Base-by-base conservation (phyloP, 2,797 vertebrate species). In the Kryptopterus vitreolus region DNA sequence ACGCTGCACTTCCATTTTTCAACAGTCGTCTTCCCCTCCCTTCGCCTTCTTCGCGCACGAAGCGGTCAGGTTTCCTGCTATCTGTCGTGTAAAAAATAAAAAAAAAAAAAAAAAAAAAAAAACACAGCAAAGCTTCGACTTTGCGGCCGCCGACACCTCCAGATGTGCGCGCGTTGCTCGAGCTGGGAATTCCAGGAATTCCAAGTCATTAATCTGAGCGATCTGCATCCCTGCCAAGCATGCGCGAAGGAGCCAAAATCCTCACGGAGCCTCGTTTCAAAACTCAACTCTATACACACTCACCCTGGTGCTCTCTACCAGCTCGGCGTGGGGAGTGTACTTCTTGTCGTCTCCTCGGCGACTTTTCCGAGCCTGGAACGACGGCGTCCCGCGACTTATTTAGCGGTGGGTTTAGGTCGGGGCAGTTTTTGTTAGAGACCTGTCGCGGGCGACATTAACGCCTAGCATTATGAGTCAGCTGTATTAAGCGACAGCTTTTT, bases 131-230 rank as follows among this genome's bases (percentile, higher is more conserved):
- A 69, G 79, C 80, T 68, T 29, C 29, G 71, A 70, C 70, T 87
- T 84, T 86, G 83, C 73, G 84, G 80, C 76, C 59, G 82, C 81
- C 82, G 77, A 83, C 82, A 88, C 76, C 78, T 85, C 79, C 73
- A 81, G 82, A 86, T 85, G 75, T 81, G 78, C 61, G 83, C 86
- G 88, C 83, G 87, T 89, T 93, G 89, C 93, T 89, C 90, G 86
- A 91, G 88, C 89, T 80, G 81, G 86, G 88, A 87, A 94, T 94
- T 92, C 93, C 92, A 90, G 87, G 91, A 92, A 94, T 94, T 92
- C 92, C 92, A 88, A 82, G 87, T 91, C 89, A 92, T 93, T 94
- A 92, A 94, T 93, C 90, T 90, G 83, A 89, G 90, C 87, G 88
- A 92, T 90, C 89, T 89, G 89, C 90, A 90, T 91, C 90, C 87